Percentiles rank a stretch among this genome's conserved stretches.
Conservation (phyloP, 2,113 vertebrate genomes). For the Cariama cristata region DNA sequence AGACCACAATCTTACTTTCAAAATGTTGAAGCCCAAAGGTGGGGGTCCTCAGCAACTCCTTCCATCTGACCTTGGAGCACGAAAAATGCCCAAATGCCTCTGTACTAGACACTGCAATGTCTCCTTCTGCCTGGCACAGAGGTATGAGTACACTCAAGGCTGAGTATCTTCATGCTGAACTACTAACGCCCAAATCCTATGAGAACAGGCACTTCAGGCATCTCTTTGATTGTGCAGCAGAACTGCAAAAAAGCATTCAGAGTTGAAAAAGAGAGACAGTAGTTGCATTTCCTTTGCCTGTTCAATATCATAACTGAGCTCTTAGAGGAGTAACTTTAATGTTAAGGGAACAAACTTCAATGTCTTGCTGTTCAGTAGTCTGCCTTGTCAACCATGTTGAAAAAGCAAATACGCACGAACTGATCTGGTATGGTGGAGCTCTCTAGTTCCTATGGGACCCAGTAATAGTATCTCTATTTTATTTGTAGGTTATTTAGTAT, state of each 20-base stretch:
- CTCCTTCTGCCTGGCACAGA: background rate
- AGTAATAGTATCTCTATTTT: background rate
- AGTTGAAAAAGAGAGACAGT: background rate
- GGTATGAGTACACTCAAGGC: background rate
- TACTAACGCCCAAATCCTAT: background rate
- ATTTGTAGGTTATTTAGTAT: background rate
- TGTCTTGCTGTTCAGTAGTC: background rate
- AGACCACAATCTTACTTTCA: background rate
- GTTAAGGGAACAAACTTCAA: background rate
- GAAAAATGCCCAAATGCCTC: background rate
- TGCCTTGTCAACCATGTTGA: background rate
- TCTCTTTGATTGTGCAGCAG: background rate
- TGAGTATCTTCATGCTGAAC: background rate
- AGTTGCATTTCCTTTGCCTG: background rate
- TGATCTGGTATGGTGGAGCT: background rate
- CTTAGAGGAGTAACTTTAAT: background rate
- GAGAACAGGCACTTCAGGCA: background rate
- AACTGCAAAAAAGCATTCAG: background rate
- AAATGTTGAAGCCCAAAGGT: background rate
- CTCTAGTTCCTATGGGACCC: background rate
- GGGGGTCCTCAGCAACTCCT: background rate
- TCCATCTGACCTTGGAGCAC: background rate
- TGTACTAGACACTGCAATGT: background rate
- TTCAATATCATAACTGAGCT: background rate
- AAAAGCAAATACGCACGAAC: background rate